Percentiles rank a stretch among this genome's conserved stretches.
phyloP scores from a whole-genome alignment of 2,113 vertebrate genomes.

The Pterophyllum scalare region DNA sequence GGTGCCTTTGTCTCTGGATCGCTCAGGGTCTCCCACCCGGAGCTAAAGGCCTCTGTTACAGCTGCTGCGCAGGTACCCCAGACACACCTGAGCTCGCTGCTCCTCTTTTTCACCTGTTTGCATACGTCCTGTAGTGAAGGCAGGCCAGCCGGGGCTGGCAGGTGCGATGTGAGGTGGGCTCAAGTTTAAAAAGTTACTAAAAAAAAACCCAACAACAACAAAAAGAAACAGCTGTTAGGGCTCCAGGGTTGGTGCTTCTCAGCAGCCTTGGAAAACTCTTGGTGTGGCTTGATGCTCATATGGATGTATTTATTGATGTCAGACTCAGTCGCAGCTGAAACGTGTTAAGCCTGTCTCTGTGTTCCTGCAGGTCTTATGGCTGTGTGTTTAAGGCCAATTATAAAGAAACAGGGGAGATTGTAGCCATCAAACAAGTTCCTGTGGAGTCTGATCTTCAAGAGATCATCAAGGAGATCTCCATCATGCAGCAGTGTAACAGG shows the following conservation, averaged over 20 bases:
- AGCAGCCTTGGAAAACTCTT: too few relatives aligned
- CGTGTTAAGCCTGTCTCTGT: background rate
- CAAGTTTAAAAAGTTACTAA: too few relatives aligned
- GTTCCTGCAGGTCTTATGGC: conserved; percentile 88
- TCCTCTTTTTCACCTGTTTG: rapidly evolving
- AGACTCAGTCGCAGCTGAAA: background rate
- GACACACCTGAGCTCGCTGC: background rate
- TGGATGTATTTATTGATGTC: background rate
- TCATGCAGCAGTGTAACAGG: conserved; percentile 99
- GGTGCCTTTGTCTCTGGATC: rapidly evolving
- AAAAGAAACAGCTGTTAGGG: background rate
- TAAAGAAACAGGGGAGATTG: conserved; percentile 94
- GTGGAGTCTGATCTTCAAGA: conserved; percentile 97
- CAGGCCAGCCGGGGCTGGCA: rapidly evolving
- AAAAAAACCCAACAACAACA: too few relatives aligned
- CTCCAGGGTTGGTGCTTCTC: background rate
- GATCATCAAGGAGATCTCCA: conserved; percentile 97
- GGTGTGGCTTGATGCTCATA: background rate
- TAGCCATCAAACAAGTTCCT: conserved; percentile 97
- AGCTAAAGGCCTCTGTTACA: rapidly evolving
- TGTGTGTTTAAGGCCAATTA: conserved; percentile 94
- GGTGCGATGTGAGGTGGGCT: rapidly evolving
- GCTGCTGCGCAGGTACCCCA: background rate
- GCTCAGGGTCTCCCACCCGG: rapidly evolving
- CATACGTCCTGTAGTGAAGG: background rate